Conservation (phyloP, 2,888 invertebrate genomes). For the Cetonia aurata region DNA sequence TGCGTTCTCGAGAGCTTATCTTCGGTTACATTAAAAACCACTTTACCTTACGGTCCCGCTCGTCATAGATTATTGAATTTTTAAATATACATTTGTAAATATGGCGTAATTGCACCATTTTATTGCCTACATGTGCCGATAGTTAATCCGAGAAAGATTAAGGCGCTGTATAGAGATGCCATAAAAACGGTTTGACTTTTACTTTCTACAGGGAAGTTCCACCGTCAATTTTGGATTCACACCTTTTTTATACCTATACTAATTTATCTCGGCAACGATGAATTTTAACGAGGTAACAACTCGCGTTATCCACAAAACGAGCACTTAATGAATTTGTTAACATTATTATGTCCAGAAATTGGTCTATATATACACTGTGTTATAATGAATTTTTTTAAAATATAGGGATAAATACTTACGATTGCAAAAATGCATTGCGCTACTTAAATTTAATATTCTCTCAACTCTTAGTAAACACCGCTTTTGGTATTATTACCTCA, state of each 20-base stretch:
- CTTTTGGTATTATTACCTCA: too few relatives aligned
- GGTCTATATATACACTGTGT: too few relatives aligned
- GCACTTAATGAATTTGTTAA: too few relatives aligned
- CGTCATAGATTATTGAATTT: conserved; percentile 26
- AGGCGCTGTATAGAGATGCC: conserved; percentile 6
- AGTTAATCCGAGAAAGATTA: conserved; percentile 23
- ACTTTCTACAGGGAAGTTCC: neutral
- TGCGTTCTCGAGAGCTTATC: conserved; percentile 25
- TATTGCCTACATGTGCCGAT: conserved; percentile 31
- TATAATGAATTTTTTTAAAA: too few relatives aligned
- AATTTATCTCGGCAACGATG: too few relatives aligned
- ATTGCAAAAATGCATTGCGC: too few relatives aligned
- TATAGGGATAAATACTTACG: too few relatives aligned
- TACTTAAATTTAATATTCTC: too few relatives aligned
- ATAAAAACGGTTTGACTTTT: neutral
- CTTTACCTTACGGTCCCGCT: conserved; percentile 27
- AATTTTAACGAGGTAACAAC: neutral
- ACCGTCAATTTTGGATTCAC: conserved; percentile 2
- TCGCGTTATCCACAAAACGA: too few relatives aligned
- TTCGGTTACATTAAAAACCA: conserved; percentile 27
- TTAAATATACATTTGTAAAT: conserved; percentile 21
- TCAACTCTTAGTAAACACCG: too few relatives aligned
- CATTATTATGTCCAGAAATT: too few relatives aligned
- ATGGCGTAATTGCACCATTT: conserved; percentile 30
- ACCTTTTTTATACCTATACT: too few relatives aligned